Base-by-base conservation (phyloP, 1,140 invertebrate species). In the Saccostrea cuccullata region DNA sequence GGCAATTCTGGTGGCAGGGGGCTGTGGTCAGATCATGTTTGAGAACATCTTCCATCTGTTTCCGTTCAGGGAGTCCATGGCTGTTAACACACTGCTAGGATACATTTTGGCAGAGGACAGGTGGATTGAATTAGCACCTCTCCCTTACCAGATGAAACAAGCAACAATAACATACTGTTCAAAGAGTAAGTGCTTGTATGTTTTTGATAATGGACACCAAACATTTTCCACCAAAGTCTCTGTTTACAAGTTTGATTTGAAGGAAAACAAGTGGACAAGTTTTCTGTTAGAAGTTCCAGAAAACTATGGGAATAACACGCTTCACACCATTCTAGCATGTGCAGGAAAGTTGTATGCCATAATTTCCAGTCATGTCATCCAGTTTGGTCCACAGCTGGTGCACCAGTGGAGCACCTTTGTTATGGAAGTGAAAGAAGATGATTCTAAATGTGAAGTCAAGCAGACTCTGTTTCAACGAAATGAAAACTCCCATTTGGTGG, bases 91-190 rank as follows among this genome's bases (percentile, higher is more conserved):
- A 86, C 55, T 92, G 8, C 92, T 90, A 86, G 92, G 91, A 12
- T 94, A 92, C 85, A 83, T 94, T 12, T 88, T 92, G 13, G 89
- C 85, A 13, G 93, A 94, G 73, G 89, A 92, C 58, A 86, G 92
- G 15, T 94, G 92, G 92, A 90, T 90, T 47, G 90, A 92, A 88
- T 87, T 94, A 26, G 89, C 92, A 23, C 90, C 92, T 26, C 60
- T 94, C 56, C 93, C 93, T 15, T 89, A 88, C 67, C 84, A 89
- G n/a, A 92, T 93, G 86, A 77, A 85, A 36, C 84, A 86, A 12
- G 91, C 91, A 0, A 23, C 92, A 11, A 64, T 91, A 30, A 89
- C 91, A 9, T 90, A 87, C 64, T 86, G 90, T 56, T 77, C 86
- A 23, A 89, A 88, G 23, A 89, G 87, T n/a, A 47, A 88, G 55